Conservation (phyloP, 2,888 invertebrate species). For the Didymodactylos carnosus region DNA sequence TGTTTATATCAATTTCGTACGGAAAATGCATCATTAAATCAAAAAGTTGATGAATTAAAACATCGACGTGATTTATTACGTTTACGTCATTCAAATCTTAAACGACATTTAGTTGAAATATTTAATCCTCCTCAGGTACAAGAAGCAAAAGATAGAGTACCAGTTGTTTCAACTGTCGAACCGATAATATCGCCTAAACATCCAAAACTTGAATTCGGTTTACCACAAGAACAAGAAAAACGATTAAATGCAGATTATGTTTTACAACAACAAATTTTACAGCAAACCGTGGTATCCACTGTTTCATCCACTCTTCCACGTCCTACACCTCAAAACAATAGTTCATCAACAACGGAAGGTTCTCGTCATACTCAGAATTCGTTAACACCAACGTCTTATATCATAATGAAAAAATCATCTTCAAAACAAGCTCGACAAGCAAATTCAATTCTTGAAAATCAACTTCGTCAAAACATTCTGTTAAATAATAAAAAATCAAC, state of each 20-base stretch:
- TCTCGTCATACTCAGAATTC: neutral
- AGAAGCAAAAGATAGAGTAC: neutral
- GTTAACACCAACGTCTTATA: neutral
- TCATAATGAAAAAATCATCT: neutral
- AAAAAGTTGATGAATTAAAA: neutral
- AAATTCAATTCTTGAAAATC: neutral
- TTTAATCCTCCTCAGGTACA: neutral
- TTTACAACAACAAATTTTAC: neutral
- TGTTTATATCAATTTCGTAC: neutral
- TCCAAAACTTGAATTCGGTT: neutral
- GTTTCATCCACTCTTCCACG: neutral
- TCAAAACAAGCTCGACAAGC: neutral
- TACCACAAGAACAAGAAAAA: neutral
- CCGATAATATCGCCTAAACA: neutral
- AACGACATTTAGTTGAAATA: neutral
- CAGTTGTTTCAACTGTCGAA: neutral
- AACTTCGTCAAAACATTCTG: neutral
- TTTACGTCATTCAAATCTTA: neutral
- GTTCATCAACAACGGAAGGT: no score
- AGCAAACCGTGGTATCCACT: neutral
- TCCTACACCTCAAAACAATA: neutral
- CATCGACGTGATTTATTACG: neutral
- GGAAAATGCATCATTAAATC: neutral
- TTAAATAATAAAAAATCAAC: neutral
- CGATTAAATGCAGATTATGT: neutral